phyloP scores from a whole-genome alignment of 2,888 invertebrate species.

The Gibbula magus region DNA sequence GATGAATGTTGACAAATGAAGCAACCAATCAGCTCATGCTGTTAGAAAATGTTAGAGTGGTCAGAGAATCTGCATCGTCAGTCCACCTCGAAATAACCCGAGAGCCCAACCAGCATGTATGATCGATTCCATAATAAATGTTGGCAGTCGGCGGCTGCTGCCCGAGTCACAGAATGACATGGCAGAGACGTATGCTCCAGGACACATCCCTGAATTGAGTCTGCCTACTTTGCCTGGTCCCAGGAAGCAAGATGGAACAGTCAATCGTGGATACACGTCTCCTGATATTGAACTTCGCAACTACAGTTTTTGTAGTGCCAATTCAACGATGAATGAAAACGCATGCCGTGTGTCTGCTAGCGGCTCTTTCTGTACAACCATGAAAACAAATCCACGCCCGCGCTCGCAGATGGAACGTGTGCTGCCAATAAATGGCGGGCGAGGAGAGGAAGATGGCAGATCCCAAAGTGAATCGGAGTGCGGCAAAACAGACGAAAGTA shows the following conservation, averaged over 20 bases:
- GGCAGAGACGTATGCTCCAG: constrained; percentile 19
- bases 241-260: constrained; percentile 58
- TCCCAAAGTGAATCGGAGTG: constrained; percentile 7
- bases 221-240: constrained; percentile 28
- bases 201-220: constrained; percentile 23
- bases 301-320: constrained; percentile 44
- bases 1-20: no score
- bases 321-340: background rate
- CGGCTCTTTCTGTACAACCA: background rate
- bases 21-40: no score
- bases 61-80: no score
- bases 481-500: constrained; percentile 33
- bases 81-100: no score
- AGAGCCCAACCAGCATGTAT: background rate
- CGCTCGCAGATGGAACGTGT: constrained; percentile 47
- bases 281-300: constrained; percentile 70
- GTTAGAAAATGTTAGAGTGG: no score
- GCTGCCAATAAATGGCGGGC: constrained; percentile 43
- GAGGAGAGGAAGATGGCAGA: constrained; percentile 32
- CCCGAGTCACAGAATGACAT: constrained; percentile 28
- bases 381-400: constrained; percentile 42
- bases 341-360: background rate
- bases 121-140: constrained; percentile 9
- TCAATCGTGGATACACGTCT: constrained; percentile 70
- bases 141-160: background rate